phyloP scores from a whole-genome alignment of 2,888 invertebrate genomes.

The Cyclophora punctaria region DNA sequence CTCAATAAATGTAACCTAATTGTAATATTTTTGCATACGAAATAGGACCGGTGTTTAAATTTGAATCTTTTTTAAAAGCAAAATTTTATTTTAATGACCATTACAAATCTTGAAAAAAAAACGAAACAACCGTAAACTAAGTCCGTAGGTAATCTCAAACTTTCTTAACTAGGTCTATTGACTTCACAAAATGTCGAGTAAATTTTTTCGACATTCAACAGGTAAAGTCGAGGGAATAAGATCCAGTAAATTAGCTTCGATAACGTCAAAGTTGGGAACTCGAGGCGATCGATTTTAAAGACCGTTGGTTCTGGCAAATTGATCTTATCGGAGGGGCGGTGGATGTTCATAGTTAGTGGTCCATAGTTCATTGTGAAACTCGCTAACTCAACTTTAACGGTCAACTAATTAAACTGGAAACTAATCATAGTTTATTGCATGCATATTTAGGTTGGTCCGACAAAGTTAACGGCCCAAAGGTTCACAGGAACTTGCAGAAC shows the following conservation, averaged over 20 bases:
- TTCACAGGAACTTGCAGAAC: conserved; percentile 8
- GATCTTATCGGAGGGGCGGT: conserved; percentile 41
- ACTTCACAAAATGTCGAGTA: conserved; percentile 8
- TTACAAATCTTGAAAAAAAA: conserved; percentile 2
- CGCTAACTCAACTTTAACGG: conserved; percentile 40
- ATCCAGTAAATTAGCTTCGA: conserved; percentile 37
- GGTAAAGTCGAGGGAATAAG: conserved; percentile 26
- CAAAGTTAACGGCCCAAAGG: no score
- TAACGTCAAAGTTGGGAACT: conserved; percentile 36
- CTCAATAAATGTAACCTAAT: no score
- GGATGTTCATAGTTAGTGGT: conserved; percentile 51
- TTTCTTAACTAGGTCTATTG: neutral
- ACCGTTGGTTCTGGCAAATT: conserved; percentile 38
- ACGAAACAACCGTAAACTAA: neutral
- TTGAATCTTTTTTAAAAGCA: no score
- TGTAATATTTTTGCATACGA: no score
- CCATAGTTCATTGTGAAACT: conserved; percentile 45
- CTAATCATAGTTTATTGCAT: conserved; percentile 27
- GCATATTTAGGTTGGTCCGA: conserved; percentile 5
- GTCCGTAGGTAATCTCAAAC: neutral
- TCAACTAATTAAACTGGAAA: conserved; percentile 48
- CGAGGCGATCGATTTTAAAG: conserved; percentile 34
- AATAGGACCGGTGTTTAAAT: no score
- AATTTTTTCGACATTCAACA: conserved; percentile 23
- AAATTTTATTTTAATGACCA: conserved; percentile 1